Base-by-base conservation (phyloP, 2,797 vertebrate genomes). In the Paguma larvata region DNA sequence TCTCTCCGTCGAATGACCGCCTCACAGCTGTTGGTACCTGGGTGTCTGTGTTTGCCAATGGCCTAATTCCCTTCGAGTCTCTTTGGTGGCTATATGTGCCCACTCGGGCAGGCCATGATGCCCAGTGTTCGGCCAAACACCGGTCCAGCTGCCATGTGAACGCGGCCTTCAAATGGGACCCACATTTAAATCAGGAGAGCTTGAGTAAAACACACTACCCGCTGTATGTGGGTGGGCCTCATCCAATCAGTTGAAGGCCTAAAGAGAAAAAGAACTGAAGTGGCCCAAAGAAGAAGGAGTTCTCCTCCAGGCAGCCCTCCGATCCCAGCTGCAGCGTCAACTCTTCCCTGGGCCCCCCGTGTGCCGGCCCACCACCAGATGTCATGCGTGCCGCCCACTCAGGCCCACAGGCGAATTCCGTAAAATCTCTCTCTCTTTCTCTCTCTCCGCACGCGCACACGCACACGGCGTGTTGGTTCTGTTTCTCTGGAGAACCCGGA, bases 21-120 rank as follows among this genome's bases (percentile, higher is more conserved):
- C 18, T 75, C 25, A 11, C 44, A 32, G 9, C 72, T 12, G 19
- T 1, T 14, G 53, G 41, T 11, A 3, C 12, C 8, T 4, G 63
- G 13, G 25, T 32, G 1, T 2, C 8, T 41, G 5, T 27, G 32
- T 19, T 13, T 56, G 41, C 18, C 25, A 0, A 5, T 10, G 32
- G 8, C 3, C 44, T 12, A 27, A 32, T n/a, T 8, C 0, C 25
- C n/a, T 38, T 1, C 53, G 21, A 46, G 65, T 10, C 21, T 27
- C 44, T 78, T 21, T 7, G 18, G 15, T 0, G 34, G 73, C 30
- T 11, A n/a, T 38, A 8, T 6, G 30, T 19, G 6, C 53, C 23
- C 11, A 1, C 2, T 3, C 4, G 10, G 18, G 27, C 2, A 14
- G 83, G 34, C 32, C 0, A 0, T 1, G 38, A 30, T 2, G 1